Percentiles rank a stretch among this genome's conserved stretches.
Conservation (phyloP, 2,113 vertebrate species). For the Crotalus viridis region DNA sequence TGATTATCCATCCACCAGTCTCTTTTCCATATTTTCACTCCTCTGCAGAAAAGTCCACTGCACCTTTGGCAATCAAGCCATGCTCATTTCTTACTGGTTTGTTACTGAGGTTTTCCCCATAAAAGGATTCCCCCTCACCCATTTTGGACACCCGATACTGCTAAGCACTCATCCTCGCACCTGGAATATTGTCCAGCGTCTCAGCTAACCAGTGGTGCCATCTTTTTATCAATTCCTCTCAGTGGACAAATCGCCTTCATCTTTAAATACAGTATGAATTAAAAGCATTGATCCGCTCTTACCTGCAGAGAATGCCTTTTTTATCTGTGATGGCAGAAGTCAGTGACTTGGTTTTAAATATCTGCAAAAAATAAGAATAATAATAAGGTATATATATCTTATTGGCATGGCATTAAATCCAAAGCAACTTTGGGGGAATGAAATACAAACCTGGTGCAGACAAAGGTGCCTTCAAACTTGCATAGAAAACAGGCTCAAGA, state of each 20-base stretch:
- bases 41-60: background rate
- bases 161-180: background rate
- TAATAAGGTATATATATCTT: no score
- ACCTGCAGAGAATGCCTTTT: slow-evolving; percentile 52
- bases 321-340: slow-evolving; percentile 46
- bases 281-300: slow-evolving; percentile 18
- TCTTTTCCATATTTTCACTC: background rate
- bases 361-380: slow-evolving; percentile 27
- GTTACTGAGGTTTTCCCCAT: background rate
- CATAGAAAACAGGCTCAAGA: background rate
- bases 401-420: background rate
- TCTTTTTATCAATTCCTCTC: background rate
- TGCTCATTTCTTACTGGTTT: background rate
- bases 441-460: background rate
- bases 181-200: background rate
- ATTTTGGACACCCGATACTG: background rate
- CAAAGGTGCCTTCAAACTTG: background rate
- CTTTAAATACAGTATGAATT: background rate
- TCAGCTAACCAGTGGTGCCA: background rate
- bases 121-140: background rate
- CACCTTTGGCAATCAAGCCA: background rate
- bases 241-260: background rate
- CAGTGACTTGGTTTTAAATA: slow-evolving; percentile 60
- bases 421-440: background rate
- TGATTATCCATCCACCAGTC: background rate